Evolutionary conservation across 2,113 vertebrate species (phyloP).

Genomic region (Dipodomys spectabilis): DNA sequence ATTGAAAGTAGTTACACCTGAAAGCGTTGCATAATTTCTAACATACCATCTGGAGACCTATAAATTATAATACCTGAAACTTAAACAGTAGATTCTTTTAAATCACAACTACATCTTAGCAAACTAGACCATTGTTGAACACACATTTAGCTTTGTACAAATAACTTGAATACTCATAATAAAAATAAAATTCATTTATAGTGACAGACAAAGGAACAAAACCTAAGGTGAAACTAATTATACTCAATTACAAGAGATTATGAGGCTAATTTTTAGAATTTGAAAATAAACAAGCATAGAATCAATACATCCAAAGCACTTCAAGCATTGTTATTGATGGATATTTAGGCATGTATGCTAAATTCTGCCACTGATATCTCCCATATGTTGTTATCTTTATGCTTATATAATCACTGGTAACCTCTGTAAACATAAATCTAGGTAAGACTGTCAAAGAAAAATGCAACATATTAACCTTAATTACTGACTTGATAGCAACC

Average conservation of each 20-base stretch:
- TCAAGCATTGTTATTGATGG: background rate
- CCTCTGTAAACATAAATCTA: constrained; percentile 25
- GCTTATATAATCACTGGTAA: background rate
- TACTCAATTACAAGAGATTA: background rate
- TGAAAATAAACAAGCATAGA: background rate
- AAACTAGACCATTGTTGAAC: background rate
- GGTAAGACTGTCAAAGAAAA: background rate
- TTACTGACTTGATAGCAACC: background rate
- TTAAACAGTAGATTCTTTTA: background rate
- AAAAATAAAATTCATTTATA: background rate
- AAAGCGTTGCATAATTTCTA: no score
- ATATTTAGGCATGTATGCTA: background rate
- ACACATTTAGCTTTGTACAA: background rate
- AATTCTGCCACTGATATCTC: background rate
- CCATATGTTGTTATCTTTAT: background rate
- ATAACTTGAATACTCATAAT: background rate
- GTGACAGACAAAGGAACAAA: background rate
- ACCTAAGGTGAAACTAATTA: background rate
- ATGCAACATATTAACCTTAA: background rate
- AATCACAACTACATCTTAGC: background rate
- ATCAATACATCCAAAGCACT: background rate
- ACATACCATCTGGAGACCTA: no score
- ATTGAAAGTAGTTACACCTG: no score
- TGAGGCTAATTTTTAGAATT: background rate
- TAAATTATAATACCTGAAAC: background rate